Evolutionary conservation across 1,140 invertebrate species (phyloP).

Genomic region (Megalopta genalis): DNA sequence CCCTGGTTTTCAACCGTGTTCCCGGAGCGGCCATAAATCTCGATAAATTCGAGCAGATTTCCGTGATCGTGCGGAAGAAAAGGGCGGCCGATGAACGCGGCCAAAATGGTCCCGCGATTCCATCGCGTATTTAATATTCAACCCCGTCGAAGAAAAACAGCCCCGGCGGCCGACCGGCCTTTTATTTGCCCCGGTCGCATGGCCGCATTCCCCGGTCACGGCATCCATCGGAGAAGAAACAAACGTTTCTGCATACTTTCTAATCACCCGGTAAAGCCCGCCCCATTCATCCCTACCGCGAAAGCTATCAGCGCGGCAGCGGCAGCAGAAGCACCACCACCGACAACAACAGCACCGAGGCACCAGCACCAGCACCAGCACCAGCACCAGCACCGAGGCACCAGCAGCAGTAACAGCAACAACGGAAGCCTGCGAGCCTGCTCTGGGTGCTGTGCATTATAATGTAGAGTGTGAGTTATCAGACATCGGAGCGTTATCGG

Average conservation of each 20-base stretch:
- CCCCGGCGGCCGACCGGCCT: neutral
- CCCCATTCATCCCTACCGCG: constrained; percentile 27
- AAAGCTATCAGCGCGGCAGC: constrained; percentile 20
- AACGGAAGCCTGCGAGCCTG: constrained; percentile 50
- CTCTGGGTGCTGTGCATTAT: constrained; percentile 72
- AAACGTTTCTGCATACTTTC: constrained; percentile 37
- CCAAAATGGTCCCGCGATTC: no score
- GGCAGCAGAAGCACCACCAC: constrained; percentile 36
- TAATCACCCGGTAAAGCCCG: constrained; percentile 48
- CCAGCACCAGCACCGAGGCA: constrained; percentile 46
- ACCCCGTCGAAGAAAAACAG: neutral
- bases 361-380: constrained; percentile 28
- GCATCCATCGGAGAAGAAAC: neutral
- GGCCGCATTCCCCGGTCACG: neutral
- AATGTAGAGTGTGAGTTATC: constrained; percentile 77
- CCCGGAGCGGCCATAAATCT: no score
- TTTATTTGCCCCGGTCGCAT: neutral
- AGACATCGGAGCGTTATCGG: constrained; percentile 74
- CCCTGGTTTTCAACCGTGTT: no score
- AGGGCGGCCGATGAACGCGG: no score
- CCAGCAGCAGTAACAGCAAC: constrained; percentile 42
- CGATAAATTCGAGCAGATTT: no score
- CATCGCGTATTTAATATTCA: neutral
- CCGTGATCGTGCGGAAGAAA: no score
- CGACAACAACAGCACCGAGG: constrained; percentile 40